A percentile compares a stretch with the other conserved stretches of the same genome.
These are phyloP conservation scores for Pinna nobilis DNA, from an alignment of 1,140 invertebrate genomes.

Conservation along the genomic window DNA sequence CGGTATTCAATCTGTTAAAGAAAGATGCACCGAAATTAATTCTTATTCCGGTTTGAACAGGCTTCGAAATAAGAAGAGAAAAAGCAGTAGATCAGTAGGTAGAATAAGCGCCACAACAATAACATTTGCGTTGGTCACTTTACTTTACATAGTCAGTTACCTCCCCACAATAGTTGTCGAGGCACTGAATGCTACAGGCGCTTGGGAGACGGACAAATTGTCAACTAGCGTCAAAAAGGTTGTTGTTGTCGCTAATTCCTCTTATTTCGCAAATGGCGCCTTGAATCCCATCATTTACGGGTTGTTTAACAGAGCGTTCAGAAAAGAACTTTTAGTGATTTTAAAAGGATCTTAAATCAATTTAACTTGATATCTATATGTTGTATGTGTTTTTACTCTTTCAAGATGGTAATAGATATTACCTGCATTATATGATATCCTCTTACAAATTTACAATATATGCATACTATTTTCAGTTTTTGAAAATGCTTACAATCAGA, in stretches of 20 bases:
- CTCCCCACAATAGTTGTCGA: constrained; percentile 11
- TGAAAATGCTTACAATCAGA: too few relatives aligned
- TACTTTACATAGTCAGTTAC: constrained; percentile 14
- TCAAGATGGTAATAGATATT: too few relatives aligned
- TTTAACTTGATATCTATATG: too few relatives aligned
- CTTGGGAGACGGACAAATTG: neutral
- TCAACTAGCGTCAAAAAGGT: neutral
- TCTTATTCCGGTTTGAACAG: too few relatives aligned
- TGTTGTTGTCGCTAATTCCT: constrained; percentile 4
- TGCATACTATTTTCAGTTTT: too few relatives aligned
- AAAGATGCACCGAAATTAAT: too few relatives aligned
- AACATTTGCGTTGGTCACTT: neutral
- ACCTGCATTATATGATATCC: too few relatives aligned
- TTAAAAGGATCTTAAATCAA: too few relatives aligned
- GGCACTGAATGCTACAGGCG: neutral
- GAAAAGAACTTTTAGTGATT: constrained; percentile 13
- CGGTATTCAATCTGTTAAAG: neutral
- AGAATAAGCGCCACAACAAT: constrained; percentile 6
- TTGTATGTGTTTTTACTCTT: too few relatives aligned
- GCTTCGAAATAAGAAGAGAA: neutral
- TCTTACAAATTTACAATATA: too few relatives aligned
- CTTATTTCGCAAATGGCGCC: constrained; percentile 12
- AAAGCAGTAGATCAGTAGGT: neutral
- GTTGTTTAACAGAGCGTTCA: constrained; percentile 4
- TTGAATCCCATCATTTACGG: constrained; percentile 11